Evolutionary conservation across 2,113 vertebrate genomes (phyloP).

Genomic region (Osmerus eperlanus): DNA sequence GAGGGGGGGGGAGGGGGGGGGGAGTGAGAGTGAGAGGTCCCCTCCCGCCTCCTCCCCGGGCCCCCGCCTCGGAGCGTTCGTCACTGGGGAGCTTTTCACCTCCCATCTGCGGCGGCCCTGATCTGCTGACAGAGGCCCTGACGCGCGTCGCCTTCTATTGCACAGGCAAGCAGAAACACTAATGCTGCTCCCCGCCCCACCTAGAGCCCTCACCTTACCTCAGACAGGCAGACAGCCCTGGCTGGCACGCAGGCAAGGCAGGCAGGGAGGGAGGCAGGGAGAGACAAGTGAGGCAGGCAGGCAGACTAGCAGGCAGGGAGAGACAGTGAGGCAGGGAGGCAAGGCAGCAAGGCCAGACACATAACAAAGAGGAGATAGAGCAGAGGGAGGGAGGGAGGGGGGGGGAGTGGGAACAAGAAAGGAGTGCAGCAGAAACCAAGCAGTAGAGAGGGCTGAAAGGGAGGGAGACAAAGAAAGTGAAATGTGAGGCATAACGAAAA

Average conservation of each 20-base stretch:
- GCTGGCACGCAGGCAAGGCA: background rate
- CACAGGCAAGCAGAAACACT: constrained; percentile 94
- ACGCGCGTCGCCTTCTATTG: constrained; percentile 89
- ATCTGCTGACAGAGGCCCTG: constrained; percentile 87
- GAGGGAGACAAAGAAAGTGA: constrained; percentile 4
- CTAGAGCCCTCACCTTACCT: constrained; percentile 71
- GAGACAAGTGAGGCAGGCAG: constrained; percentile 49
- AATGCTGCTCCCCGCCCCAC: constrained; percentile 79
- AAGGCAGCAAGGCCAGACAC: constrained; percentile 13
- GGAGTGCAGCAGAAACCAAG: constrained; percentile 12
- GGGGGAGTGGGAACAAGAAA: constrained; percentile 5
- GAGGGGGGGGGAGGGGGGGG: too few relatives aligned
- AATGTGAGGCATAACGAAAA: constrained; percentile 1
- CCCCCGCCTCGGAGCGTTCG: constrained; percentile 48
- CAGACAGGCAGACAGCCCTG: constrained; percentile 13
- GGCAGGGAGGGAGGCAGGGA: background rate
- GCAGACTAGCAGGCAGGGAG: constrained; percentile 21
- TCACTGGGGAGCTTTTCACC: constrained; percentile 73
- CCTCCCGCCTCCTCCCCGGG: background rate
- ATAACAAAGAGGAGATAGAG: constrained; percentile 7
- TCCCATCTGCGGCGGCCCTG: constrained; percentile 71
- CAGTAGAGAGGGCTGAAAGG: constrained; percentile 2
- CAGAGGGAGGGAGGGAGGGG: constrained; percentile 30
- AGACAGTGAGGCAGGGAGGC: constrained; percentile 16
- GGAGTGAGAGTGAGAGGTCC: constrained; percentile 69